Conservation (phyloP, 1,140 invertebrate species). For the Ceratoteleas bidentatus region DNA sequence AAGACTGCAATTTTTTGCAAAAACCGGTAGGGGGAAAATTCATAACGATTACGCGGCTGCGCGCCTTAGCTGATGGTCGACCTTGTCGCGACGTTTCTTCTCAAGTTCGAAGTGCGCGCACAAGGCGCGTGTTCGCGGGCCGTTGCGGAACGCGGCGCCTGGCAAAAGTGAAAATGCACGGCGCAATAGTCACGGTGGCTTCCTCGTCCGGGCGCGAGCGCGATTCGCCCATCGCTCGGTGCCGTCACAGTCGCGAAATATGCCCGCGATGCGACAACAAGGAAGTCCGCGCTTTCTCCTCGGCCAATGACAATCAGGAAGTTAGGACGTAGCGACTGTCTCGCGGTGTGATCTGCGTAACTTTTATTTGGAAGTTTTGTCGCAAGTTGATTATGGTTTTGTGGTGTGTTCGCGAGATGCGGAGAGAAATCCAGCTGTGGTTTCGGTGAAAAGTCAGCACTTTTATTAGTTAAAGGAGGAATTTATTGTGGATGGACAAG, state of each 20-base stretch:
- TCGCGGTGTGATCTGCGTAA: constrained; percentile 19
- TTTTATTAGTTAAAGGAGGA: too few species aligned
- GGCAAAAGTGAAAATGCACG: constrained; percentile 70
- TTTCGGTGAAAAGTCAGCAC: too few species aligned
- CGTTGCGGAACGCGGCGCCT: too few species aligned
- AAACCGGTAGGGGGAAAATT: constrained; percentile 34
- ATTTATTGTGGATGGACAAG: too few species aligned
- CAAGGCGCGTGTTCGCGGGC: constrained; percentile 19
- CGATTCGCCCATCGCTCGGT: constrained; percentile 25
- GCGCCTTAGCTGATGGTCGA: constrained; percentile 43
- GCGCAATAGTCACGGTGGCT: constrained; percentile 38
- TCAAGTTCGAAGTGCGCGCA: constrained; percentile 56
- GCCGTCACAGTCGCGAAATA: constrained; percentile 19
- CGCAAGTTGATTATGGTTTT: too few species aligned
- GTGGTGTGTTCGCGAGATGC: too few species aligned
- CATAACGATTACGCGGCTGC: constrained; percentile 43
- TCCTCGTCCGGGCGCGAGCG: constrained; percentile 28
- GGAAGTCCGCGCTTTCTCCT: constrained; percentile 36
- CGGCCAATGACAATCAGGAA: constrained; percentile 28
- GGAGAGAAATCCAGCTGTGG: too few species aligned
- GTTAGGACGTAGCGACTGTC: constrained; percentile 28
- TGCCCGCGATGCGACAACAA: constrained; percentile 21
- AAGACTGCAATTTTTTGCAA: constrained; percentile 28
- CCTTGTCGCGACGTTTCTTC: constrained; percentile 63
- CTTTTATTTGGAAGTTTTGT: too few species aligned